Evolutionary conservation across 2,888 invertebrate genomes (phyloP).

Genomic region (Pristionchus maxplancki): DNA sequence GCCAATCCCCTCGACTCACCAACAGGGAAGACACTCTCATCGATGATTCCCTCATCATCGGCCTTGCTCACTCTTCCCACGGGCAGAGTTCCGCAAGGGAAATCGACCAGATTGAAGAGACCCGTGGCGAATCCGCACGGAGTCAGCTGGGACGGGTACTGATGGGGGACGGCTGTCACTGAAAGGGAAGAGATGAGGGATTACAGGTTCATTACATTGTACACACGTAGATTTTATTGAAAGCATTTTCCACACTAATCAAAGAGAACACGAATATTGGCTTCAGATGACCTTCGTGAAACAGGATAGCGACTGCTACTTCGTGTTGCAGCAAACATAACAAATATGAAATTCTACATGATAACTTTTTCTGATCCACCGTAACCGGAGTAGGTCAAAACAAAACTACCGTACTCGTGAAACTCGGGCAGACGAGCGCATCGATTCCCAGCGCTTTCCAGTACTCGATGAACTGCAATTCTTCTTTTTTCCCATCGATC

Average conservation of each 20-base stretch:
- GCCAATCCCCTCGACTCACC: conserved; percentile 61
- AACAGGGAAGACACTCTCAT: conserved; percentile 63
- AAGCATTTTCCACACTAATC: no score
- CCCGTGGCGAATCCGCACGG: conserved; percentile 74
- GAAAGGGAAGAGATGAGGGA: conserved; percentile 40
- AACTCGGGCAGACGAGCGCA: conserved; percentile 78
- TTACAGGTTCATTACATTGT: background rate
- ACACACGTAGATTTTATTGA: background rate
- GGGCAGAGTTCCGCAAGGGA: conserved; percentile 78
- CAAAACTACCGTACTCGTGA: conserved; percentile 61
- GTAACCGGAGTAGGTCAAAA: no score
- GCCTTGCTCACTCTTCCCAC: conserved; percentile 67
- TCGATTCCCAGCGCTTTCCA: conserved; percentile 74
- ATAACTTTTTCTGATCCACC: no score
- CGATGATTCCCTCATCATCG: conserved; percentile 53
- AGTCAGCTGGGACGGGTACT: conserved; percentile 68
- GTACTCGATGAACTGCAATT: conserved; percentile 66
- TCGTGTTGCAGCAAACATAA: background rate
- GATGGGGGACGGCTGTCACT: conserved; percentile 72
- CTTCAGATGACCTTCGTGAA: background rate
- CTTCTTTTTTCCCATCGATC: no score
- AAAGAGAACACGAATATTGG: no score
- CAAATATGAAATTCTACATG: background rate
- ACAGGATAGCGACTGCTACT: background rate
- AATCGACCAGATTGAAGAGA: conserved; percentile 78